These are phyloP conservation scores for Eurypyga helias DNA, from an alignment of 2,113 vertebrate species.

Conservation along the genomic window DNA sequence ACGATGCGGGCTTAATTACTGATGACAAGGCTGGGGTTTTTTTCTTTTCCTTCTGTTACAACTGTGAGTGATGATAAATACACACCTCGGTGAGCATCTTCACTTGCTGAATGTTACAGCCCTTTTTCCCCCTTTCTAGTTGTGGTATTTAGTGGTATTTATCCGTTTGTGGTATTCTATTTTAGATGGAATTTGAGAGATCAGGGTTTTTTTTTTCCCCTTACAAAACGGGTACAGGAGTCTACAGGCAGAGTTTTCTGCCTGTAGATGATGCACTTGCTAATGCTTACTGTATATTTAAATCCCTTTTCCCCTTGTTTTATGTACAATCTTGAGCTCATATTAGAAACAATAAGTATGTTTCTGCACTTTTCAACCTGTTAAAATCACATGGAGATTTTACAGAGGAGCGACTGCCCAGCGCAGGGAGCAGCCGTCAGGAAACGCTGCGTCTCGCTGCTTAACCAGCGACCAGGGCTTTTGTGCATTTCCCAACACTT, in stretches of 20 bases:
- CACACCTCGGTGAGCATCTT: neutral
- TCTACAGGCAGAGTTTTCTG: neutral
- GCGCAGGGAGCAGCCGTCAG: neutral
- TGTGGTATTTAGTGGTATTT: neutral
- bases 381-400: neutral
- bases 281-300: neutral
- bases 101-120: neutral
- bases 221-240: neutral
- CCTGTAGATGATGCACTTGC: neutral
- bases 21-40: neutral
- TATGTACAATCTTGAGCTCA: neutral
- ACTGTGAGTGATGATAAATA: fast-evolving
- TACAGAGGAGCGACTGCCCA: fast-evolving
- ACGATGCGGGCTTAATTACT: slow-evolving; percentile 36
- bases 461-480: neutral
- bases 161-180: neutral
- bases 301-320: neutral
- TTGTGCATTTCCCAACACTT: neutral
- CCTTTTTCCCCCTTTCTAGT: fast-evolving
- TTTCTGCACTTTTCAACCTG: neutral
- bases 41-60: neutral
- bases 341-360: neutral
- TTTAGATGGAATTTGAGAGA: neutral
- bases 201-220: fast-evolving
- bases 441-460: fast-evolving